phyloP scores from a whole-genome alignment of 2,888 invertebrate species.

The Nematopogon swammerdamellus region DNA sequence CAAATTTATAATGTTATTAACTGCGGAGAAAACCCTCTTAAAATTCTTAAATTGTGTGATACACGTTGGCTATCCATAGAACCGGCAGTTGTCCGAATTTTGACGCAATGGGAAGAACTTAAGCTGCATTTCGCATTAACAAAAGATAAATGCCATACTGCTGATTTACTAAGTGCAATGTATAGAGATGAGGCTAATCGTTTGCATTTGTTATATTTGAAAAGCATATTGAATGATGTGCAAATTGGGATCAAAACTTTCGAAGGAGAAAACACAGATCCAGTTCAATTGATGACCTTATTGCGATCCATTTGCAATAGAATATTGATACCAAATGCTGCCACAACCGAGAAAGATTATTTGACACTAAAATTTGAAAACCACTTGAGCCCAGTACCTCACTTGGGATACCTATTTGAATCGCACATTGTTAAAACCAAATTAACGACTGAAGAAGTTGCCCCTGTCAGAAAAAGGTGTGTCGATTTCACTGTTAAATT shows the following conservation, averaged over 20 bases:
- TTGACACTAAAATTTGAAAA: slow-evolving; percentile 3
- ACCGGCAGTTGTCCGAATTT: slow-evolving; percentile 15
- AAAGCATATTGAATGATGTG: slow-evolving; percentile 7
- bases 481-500: slow-evolving; percentile 7
- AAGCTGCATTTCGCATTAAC: slow-evolving; percentile 14
- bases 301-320: slow-evolving; percentile 1
- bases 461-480: not conserved
- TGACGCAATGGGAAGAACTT: slow-evolving; percentile 18
- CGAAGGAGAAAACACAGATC: slow-evolving; percentile 4
- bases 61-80: slow-evolving; percentile 19
- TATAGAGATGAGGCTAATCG: slow-evolving; percentile 11
- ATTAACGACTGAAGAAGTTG: not conserved
- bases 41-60: slow-evolving; percentile 17
- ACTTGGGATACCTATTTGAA: slow-evolving; percentile 5
- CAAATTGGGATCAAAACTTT: slow-evolving; percentile 9
- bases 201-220: slow-evolving; percentile 7
- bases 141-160: slow-evolving; percentile 15
- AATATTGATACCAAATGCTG: slow-evolving; percentile 2
- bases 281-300: slow-evolving; percentile 1
- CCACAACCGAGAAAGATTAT: slow-evolving; percentile 4
- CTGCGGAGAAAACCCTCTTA: slow-evolving; percentile 16
- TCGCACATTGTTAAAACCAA: slow-evolving; percentile 4
- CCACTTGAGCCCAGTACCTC: slow-evolving; percentile 4
- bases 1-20: slow-evolving; percentile 16
- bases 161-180: slow-evolving; percentile 14